Percentiles rank a stretch among this genome's conserved stretches.
phyloP scores from a whole-genome alignment of 2,797 vertebrate genomes.

The Cercopithecus mitis region DNA sequence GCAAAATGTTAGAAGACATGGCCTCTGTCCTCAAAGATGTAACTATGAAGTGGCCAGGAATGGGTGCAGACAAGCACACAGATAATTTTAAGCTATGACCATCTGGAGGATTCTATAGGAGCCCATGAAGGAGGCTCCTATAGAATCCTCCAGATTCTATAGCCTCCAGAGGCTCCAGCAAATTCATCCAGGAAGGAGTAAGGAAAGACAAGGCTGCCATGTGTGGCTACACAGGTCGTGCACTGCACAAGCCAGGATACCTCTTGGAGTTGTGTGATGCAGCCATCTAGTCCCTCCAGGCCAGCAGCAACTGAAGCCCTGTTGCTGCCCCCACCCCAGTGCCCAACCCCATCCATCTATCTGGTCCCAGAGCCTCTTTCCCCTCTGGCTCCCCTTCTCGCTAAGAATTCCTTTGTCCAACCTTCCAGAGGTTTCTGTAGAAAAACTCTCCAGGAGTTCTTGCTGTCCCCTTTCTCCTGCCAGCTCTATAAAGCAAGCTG shows the following conservation, averaged over 20 bases:
- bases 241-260: not conserved
- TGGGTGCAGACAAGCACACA: not conserved
- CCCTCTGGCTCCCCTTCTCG: not conserved
- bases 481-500: constrained; percentile 65
- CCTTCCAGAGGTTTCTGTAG: constrained; percentile 53
- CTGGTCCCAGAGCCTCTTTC: not conserved
- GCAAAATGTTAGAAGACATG: not conserved
- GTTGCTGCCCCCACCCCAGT: not conserved
- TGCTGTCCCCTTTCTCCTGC: constrained; percentile 18
- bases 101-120: not conserved
- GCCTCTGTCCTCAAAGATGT: not conserved
- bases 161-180: not conserved
- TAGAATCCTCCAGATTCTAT: too few relatives aligned
- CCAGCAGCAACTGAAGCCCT: not conserved
- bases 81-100: not conserved
- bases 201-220: not conserved
- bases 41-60: not conserved
- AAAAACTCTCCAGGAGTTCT: not conserved
- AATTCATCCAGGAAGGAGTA: not conserved
- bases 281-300: not conserved
- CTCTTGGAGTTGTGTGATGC: not conserved
- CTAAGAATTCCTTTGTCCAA: constrained; percentile 56
- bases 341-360: not conserved
- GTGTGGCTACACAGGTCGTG: not conserved
- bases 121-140: not conserved